These are phyloP conservation scores for Rhopalosiphum nymphaeae DNA, from an alignment of 2,888 invertebrate genomes.

Conservation along the genomic window DNA sequence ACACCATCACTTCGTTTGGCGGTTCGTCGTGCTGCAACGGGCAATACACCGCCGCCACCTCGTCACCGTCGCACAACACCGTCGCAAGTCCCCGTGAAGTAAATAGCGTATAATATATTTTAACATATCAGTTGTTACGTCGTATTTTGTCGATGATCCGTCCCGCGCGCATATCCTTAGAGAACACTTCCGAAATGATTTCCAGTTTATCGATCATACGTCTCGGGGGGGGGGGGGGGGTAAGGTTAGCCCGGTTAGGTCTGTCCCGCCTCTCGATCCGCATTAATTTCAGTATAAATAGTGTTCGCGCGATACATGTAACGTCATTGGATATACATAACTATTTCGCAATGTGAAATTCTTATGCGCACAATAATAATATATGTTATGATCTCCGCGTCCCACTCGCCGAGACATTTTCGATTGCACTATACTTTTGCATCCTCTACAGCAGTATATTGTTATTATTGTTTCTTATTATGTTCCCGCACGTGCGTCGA, in stretches of 20 bases:
- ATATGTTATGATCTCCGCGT: background rate
- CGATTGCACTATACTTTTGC: background rate
- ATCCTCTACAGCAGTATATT: background rate
- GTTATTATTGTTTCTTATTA: background rate
- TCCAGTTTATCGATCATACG: background rate
- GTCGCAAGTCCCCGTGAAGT: slow-evolving; percentile 6
- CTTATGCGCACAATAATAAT: background rate
- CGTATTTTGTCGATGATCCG: no score
- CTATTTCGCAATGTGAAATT: background rate
- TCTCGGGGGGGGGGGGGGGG: no score
- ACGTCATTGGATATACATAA: background rate
- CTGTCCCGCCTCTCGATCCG: background rate
- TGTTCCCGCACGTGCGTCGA: background rate
- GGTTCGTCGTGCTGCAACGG: background rate
- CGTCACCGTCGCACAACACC: background rate
- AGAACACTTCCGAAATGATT: background rate
- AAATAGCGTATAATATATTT: no score
- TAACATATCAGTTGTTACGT: no score
- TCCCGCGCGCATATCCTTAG: background rate
- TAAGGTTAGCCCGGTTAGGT: background rate
- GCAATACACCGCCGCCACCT: background rate
- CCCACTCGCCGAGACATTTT: background rate
- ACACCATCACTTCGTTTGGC: background rate
- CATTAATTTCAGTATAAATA: background rate
- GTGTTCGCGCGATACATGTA: background rate